Conservation (phyloP, 2,797 vertebrate genomes). For the Molothrus ater region DNA sequence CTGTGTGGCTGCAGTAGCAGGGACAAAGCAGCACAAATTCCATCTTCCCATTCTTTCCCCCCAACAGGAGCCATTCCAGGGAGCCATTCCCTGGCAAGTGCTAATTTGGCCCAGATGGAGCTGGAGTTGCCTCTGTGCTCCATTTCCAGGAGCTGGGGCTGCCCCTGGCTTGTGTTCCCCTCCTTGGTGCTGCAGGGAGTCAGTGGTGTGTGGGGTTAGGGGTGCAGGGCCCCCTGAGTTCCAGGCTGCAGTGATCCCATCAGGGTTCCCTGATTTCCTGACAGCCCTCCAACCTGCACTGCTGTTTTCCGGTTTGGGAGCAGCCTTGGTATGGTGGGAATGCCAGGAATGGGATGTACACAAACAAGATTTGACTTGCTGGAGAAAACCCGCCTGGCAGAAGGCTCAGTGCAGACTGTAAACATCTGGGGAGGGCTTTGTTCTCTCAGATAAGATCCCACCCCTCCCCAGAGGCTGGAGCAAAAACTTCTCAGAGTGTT, state of each 20-base stretch:
- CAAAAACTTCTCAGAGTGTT: background rate
- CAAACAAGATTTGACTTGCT: conserved; percentile 59
- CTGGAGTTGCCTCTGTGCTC: background rate
- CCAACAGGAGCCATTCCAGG: background rate
- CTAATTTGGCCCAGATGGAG: background rate
- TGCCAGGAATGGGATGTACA: conserved; percentile 35
- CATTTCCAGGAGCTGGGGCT: background rate
- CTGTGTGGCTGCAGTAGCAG: background rate
- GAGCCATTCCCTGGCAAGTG: background rate
- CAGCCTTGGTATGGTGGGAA: background rate
- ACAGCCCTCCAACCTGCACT: background rate
- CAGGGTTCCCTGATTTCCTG: background rate
- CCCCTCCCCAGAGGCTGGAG: conserved; percentile 24
- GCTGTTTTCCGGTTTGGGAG: background rate
- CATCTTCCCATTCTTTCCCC: background rate
- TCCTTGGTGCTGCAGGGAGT: background rate
- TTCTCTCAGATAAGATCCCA: conserved; percentile 59
- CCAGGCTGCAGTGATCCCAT: background rate
- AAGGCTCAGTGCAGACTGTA: conserved; percentile 1
- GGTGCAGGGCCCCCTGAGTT: background rate
- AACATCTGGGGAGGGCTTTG: conserved; percentile 57
- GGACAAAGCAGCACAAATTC: background rate
- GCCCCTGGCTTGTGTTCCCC: background rate
- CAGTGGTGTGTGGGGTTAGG: background rate
- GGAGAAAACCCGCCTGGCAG: conserved; percentile 2